Evolutionary conservation across 1,140 invertebrate genomes (phyloP), one percentile per base, ranked within the genome.

Genomic region (Nixonia krombeini): DNA sequence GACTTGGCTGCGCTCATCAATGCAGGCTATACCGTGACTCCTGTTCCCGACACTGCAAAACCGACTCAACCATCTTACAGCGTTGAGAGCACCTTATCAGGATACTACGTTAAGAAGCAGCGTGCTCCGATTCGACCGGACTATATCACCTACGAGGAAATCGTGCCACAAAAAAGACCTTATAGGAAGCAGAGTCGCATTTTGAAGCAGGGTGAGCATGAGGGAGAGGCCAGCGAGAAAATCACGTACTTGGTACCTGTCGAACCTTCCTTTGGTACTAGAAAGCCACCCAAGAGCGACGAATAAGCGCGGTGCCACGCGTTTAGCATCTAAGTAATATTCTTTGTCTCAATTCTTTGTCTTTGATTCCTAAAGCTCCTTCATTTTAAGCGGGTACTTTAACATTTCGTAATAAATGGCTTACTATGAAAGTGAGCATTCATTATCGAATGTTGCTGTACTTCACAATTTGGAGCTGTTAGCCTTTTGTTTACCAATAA

Each of bases 221-320:
- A 78, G 1, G 55, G 61, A 8, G 67, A 78, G 0, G 75, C 76
- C 9, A 79, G 76, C 12, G 80, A 82, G 42, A 85, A 82, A 16
- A 76, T 86, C 6, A 82, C 82, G 0, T 83, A 76, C n/a, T 59
- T 85, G n/a, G 74, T 85, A 0, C 81, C 81, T 0, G 47, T 83
- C 16, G 81, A 83, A 15, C 66, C 77, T 1, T 62, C 66, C 6
- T 83, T 79, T 17, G 80, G 81, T 2, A 80, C 72, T 6, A 74
- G 74, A 57, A 78, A 79, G 64, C 61, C 79, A 29, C 18, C 69
- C 0, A 25, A 66, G 42, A 71, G 66, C 17, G 25, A 53, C 13
- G 57, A 71, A 66, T 71, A 71, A 66, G 33, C 31, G 26, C 25
- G 7, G 2, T 6, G 25, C 4, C 25, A 33, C 25, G 33, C 21